These are phyloP conservation scores for Hydrolagus colliei DNA, from an alignment of 2,797 vertebrate species.

Conservation along the genomic window DNA sequence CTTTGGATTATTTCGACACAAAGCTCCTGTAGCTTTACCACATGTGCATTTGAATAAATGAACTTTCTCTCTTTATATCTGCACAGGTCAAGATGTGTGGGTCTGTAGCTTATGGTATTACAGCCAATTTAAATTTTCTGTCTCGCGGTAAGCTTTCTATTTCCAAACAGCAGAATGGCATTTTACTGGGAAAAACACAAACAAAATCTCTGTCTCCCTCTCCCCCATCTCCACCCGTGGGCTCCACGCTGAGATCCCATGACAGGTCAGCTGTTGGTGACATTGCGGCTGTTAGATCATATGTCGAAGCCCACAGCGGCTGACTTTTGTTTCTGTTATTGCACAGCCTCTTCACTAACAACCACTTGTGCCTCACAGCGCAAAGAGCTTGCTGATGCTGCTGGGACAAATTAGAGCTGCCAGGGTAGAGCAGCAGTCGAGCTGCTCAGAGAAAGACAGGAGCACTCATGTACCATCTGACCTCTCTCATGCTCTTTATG, in stretches of 20 bases:
- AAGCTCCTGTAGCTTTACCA: constrained; percentile 43
- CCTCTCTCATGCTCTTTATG: constrained; percentile 48
- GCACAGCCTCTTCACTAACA: constrained; percentile 48
- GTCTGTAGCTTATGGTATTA: constrained; percentile 87
- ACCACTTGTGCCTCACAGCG: constrained; percentile 40
- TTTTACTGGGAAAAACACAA: constrained; percentile 49
- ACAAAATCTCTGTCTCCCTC: constrained; percentile 41
- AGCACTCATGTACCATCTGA: constrained; percentile 59
- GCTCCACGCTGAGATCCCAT: constrained; percentile 62
- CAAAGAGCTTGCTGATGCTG: constrained; percentile 39
- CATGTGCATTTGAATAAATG: constrained; percentile 72
- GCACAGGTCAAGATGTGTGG: constrained; percentile 89
- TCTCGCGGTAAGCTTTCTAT: constrained; percentile 79
- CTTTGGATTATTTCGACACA: constrained; percentile 69
- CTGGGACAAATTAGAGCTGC: constrained; percentile 46
- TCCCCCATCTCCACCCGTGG: constrained; percentile 36
- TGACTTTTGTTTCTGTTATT: constrained; percentile 63
- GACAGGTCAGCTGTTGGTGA: constrained; percentile 86
- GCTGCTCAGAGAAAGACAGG: constrained; percentile 44
- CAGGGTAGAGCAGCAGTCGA: constrained; percentile 45
- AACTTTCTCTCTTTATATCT: constrained; percentile 77
- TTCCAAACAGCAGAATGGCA: constrained; percentile 60
- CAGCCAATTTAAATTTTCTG: constrained; percentile 91
- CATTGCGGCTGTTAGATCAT: constrained; percentile 69
- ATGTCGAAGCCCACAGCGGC: constrained; percentile 66